Percentiles rank a stretch among this genome's conserved stretches.
These are phyloP conservation scores for Lepus townsendii DNA, from an alignment of 2,797 vertebrate species.

Conservation along the genomic window DNA sequence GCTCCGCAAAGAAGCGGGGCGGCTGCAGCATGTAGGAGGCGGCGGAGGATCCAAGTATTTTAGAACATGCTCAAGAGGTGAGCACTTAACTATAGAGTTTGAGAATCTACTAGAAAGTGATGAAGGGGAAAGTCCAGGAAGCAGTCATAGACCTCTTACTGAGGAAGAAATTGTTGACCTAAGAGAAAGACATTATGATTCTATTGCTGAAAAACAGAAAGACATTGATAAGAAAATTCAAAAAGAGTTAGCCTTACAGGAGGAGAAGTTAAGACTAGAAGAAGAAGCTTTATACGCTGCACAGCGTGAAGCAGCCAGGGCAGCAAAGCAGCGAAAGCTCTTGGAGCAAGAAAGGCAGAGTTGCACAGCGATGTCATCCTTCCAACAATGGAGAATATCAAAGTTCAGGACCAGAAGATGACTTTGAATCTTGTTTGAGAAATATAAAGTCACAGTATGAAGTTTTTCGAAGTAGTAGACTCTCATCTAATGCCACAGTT, in stretches of 20 bases:
- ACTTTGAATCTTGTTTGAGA: slow-evolving; percentile 94
- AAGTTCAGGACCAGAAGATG: slow-evolving; percentile 91
- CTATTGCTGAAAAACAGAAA: slow-evolving; percentile 94
- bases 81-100: no score
- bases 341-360: slow-evolving; percentile 93
- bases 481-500: no score
- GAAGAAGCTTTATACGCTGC: slow-evolving; percentile 98
- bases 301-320: slow-evolving; percentile 97
- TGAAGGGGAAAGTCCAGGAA: no score
- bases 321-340: slow-evolving; percentile 96
- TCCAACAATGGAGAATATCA: slow-evolving; percentile 89
- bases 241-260: slow-evolving; percentile 98
- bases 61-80: no score
- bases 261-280: slow-evolving; percentile 99
- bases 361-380: slow-evolving; percentile 87
- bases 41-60: slow-evolving; percentile 89
- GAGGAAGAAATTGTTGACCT: slow-evolving; percentile 96
- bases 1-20: slow-evolving; percentile 91
- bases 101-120: no score
- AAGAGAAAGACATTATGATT: slow-evolving; percentile 93
- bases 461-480: slow-evolving; percentile 94
- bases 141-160: slow-evolving; percentile 92
- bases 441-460: slow-evolving; percentile 95
- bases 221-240: slow-evolving; percentile 94
- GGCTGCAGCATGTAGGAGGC: slow-evolving; percentile 94